Base-by-base conservation (phyloP, 2,113 vertebrate species). In the Pelvicachromis taeniatus region DNA sequence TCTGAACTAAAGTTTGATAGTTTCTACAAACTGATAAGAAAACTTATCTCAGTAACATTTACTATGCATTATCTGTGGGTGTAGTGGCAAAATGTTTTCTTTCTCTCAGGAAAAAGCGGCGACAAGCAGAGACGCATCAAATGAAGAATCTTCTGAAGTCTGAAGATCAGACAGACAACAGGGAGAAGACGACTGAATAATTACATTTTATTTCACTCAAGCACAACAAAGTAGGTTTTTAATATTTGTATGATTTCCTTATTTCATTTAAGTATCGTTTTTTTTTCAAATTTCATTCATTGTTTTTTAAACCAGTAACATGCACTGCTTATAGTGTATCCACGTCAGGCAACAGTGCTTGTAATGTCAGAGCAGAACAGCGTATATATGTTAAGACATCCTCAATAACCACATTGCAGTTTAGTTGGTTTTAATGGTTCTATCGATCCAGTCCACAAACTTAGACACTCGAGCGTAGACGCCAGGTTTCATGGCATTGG, bases 391-490 rank as follows among this genome's bases (percentile, higher is more conserved):
- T 12, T 75, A 50, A 75, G 9, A 75, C 53, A 54, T 50, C 68
- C 23, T 19, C 53, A 56, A 9, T 45, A 48, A 19, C 42, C 17
- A 73, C 23, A 35, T 48, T 55, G 63, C 6, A 21, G 29, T 70
- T 89, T 65, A 94, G 40, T 87, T 88, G 14, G 2, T 88, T 87
- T 59, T 93, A 55, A 97, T 97, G 45, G 92, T 80, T 19, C 0
- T 73, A 2, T 95, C 91, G 38, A 99, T 99, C 98, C 98, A 99
- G 80, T 94, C 35, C 23, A 97, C 61, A 59, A 96, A 99, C 26
- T 88, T 95, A 48, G 99, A 99, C 13, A 98, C 97, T 26, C 98
- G 96, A 9, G 96, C 97, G 1, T 99, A 99, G 89, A 99, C 98
- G 8, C 99, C 98, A 3, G 99, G 99, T 92, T 97, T 99, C 96